These are phyloP conservation scores for Halocynthia roretzi DNA, from an alignment of 23 tunicate species.

Conservation along the genomic window DNA sequence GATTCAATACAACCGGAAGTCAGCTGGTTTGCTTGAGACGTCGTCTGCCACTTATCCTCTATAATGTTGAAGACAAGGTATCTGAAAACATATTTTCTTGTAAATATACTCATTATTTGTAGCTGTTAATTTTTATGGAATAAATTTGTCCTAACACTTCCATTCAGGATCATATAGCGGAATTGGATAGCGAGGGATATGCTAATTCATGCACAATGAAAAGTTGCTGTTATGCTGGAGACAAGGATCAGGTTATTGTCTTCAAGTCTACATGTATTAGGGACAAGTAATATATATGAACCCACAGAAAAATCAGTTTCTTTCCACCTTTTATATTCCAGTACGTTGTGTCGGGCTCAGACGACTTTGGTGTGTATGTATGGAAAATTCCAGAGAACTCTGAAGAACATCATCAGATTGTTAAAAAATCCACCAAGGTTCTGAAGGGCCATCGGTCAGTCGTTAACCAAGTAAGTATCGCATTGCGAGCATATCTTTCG, in stretches of 20 bases:
- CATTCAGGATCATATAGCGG: conserved; percentile 26
- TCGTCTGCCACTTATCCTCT: conserved; percentile 27
- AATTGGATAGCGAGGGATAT: conserved; percentile 38
- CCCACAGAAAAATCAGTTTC: background rate
- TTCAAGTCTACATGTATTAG: background rate
- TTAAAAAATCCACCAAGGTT: conserved; percentile 28
- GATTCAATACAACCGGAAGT: conserved; percentile 46
- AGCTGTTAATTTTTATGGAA: no score
- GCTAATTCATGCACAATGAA: conserved; percentile 79
- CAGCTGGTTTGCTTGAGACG: conserved; percentile 57
- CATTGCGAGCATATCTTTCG: background rate
- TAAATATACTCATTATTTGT: no score
- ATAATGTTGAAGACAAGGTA: conserved; percentile 37
- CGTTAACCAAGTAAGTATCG: conserved; percentile 56
- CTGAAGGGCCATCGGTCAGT: conserved; percentile 62
- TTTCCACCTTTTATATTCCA: conserved; percentile 5
- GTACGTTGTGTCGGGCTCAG: conserved; percentile 86
- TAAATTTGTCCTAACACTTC: background rate
- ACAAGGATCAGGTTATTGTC: conserved; percentile 62
- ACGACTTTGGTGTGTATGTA: conserved; percentile 65
- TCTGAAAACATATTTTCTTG: background rate
- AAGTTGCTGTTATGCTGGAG: conserved; percentile 82
- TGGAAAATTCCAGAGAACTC: conserved; percentile 59
- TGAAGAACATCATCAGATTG: background rate
- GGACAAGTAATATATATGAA: background rate